These are phyloP conservation scores for Chrysodeixis includens DNA, from an alignment of 2,888 invertebrate genomes.

Conservation along the genomic window DNA sequence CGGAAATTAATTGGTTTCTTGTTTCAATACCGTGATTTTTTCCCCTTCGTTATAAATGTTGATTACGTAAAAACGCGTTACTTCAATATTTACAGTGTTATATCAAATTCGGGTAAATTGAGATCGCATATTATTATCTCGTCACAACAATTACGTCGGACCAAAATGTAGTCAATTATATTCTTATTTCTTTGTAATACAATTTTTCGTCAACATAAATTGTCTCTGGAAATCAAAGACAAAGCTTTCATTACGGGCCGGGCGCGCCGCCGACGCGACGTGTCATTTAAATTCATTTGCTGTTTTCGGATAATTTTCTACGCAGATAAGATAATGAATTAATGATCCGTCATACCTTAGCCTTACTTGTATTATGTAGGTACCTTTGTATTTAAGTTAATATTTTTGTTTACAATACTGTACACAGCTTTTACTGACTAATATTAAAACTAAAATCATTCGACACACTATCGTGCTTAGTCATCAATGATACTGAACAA, in stretches of 20 bases:
- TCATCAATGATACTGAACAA: too few relatives aligned
- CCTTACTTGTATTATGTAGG: background rate
- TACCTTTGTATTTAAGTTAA: background rate
- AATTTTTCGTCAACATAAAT: constrained; percentile 10
- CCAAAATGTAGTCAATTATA: constrained; percentile 9
- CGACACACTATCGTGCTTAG: too few relatives aligned
- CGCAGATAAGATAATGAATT: background rate
- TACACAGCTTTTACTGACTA: too few relatives aligned
- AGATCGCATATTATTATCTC: constrained; percentile 32
- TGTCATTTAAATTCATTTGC: constrained; percentile 3
- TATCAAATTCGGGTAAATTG: constrained; percentile 29
- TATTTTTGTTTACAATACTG: too few relatives aligned
- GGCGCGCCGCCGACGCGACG: background rate
- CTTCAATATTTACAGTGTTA: constrained; percentile 45
- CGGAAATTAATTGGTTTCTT: constrained; percentile 59
- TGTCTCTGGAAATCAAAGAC: background rate
- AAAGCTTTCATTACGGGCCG: constrained; percentile 1
- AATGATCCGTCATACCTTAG: background rate
- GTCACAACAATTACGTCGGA: constrained; percentile 17
- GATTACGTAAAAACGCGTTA: constrained; percentile 33
- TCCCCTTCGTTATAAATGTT: constrained; percentile 39
- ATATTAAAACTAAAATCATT: too few relatives aligned
- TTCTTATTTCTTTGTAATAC: constrained; percentile 7
- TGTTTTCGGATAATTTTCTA: background rate
- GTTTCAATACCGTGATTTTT: constrained; percentile 54